Percentiles rank a stretch among this genome's conserved stretches.
These are phyloP conservation scores for Phrynocephalus guinanensis DNA, from an alignment of 2,797 vertebrate species.

Conservation along the genomic window DNA sequence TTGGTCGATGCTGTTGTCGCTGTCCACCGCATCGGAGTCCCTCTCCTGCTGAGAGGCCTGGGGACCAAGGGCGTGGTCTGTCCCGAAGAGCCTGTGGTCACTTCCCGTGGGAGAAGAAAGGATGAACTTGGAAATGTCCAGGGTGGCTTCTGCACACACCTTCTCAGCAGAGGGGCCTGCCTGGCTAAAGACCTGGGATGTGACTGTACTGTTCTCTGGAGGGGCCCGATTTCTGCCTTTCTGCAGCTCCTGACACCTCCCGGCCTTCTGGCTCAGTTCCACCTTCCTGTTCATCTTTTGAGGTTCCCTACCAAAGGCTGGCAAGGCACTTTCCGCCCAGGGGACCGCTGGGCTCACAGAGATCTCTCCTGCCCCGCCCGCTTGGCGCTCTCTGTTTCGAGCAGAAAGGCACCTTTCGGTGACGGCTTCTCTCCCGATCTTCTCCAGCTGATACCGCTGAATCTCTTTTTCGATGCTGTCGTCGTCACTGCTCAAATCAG, in stretches of 20 bases:
- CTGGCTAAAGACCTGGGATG: conserved; percentile 63
- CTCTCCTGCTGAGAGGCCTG: conserved; percentile 72
- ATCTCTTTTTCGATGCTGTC: conserved; percentile 98
- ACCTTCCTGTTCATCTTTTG: conserved; percentile 77
- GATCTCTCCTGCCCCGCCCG: conserved; percentile 30
- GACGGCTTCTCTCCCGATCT: conserved; percentile 75
- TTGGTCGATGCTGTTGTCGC: conserved; percentile 95
- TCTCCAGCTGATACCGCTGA: conserved; percentile 90
- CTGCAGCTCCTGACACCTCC: conserved; percentile 51
- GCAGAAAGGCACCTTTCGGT: conserved; percentile 25
- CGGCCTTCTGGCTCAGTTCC: conserved; percentile 34
- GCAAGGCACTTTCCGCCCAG: conserved; percentile 68
- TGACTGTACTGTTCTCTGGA: conserved; percentile 35
- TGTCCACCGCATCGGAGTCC: conserved; percentile 89
- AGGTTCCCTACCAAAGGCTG: conserved; percentile 71
- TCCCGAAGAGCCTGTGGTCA: conserved; percentile 42
- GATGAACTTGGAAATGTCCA: conserved; percentile 96
- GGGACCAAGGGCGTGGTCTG: conserved; percentile 52
- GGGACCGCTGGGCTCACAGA: conserved; percentile 43
- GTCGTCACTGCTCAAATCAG: conserved; percentile 90
- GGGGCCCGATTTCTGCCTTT: conserved; percentile 54
- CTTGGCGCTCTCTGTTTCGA: conserved; percentile 21
- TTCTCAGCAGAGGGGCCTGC: conserved; percentile 90
- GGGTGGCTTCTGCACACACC: conserved; percentile 96
- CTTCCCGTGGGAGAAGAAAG: conserved; percentile 83